A percentile compares a stretch with the other conserved stretches of the same genome.
Evolutionary conservation across 2,888 invertebrate genomes (phyloP).

Genomic region (Eilema sororculum): DNA sequence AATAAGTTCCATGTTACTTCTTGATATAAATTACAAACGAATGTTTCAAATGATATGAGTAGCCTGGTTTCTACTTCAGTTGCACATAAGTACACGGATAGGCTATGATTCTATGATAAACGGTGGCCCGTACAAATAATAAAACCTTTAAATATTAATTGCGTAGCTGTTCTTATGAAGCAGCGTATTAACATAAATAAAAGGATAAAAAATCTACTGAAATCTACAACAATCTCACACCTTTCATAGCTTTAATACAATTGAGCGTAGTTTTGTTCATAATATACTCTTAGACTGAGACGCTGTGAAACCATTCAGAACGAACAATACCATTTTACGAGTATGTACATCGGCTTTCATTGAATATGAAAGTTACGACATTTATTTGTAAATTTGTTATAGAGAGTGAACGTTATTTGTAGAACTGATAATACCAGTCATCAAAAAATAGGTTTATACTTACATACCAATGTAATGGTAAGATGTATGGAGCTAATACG

Average conservation of each 20-base stretch:
- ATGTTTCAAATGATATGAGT: no score
- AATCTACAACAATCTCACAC: slow-evolving; percentile 42
- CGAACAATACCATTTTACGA: slow-evolving; percentile 61
- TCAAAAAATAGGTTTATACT: background rate
- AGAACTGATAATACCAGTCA: slow-evolving; percentile 21
- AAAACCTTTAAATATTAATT: background rate
- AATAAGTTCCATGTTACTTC: no score
- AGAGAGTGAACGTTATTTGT: slow-evolving; percentile 26
- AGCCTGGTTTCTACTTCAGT: no score
- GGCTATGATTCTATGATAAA: no score
- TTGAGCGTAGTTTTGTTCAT: slow-evolving; percentile 47
- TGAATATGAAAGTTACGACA: slow-evolving; percentile 58
- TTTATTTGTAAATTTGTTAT: slow-evolving; percentile 34
- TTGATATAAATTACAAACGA: no score
- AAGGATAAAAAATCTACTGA: slow-evolving; percentile 32
- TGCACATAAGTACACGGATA: no score
- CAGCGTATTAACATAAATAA: background rate
- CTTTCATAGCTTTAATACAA: slow-evolving; percentile 42
- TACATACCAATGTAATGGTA: no score
- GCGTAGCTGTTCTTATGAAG: background rate
- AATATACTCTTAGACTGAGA: slow-evolving; percentile 13
- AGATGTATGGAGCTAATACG: no score
- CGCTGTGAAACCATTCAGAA: slow-evolving; percentile 58
- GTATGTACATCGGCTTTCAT: slow-evolving; percentile 53
- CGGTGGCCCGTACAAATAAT: no score